phyloP scores from a whole-genome alignment of 2,113 vertebrate species.

The Genyomyrus donnyi region DNA sequence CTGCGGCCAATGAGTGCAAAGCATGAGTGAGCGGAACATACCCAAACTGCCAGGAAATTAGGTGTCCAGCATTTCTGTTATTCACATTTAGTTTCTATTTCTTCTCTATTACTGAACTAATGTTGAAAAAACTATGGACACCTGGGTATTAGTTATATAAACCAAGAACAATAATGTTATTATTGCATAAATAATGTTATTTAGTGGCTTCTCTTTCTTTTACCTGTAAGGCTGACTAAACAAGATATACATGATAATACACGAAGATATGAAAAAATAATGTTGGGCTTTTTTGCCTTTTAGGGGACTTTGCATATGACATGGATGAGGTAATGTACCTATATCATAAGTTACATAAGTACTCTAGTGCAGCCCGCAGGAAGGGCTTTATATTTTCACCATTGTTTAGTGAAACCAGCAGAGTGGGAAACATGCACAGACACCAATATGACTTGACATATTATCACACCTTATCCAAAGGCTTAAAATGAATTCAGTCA shows the following conservation, averaged over 20 bases:
- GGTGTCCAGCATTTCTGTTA: neutral
- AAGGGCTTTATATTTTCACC: neutral
- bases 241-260: neutral
- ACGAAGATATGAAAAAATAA: neutral
- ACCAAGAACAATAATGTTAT: neutral
- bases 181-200: neutral
- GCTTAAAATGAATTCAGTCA: neutral
- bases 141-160: neutral
- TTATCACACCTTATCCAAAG: neutral
- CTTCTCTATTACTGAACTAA: slow-evolving; percentile 9
- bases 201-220: neutral
- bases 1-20: neutral
- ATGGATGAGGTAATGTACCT: slow-evolving; percentile 66
- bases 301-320: slow-evolving; percentile 82
- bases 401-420: neutral
- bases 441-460: neutral
- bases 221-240: neutral
- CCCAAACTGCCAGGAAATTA: neutral
- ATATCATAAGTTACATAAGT: slow-evolving; percentile 16
- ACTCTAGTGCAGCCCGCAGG: neutral
- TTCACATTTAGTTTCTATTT: slow-evolving; percentile 23
- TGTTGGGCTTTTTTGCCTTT: slow-evolving; percentile 18
- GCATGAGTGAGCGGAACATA: neutral
- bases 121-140: neutral
- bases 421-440: neutral